Conservation (phyloP, 2,113 vertebrate species). For the Podarcis raffonei region DNA sequence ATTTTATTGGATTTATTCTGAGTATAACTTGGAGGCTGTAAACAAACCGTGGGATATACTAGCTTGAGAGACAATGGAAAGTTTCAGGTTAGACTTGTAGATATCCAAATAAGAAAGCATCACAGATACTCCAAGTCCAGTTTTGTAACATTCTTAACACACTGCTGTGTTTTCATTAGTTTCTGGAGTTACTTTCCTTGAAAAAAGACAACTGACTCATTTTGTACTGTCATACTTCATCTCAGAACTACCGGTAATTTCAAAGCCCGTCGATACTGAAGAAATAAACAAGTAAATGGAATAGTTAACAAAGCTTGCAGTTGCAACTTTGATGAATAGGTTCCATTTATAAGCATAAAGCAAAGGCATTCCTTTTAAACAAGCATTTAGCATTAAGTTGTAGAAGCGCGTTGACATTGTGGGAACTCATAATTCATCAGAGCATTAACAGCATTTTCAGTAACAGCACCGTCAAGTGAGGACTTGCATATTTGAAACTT, state of each 20-base stretch:
- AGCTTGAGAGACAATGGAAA: not conserved
- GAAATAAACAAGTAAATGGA: not conserved
- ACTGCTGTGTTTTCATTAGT: not conserved
- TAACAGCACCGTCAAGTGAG: not conserved
- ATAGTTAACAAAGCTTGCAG: not conserved
- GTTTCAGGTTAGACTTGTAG: not conserved
- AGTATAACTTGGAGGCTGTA: too few species aligned
- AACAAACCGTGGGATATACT: not conserved
- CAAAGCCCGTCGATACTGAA: not conserved
- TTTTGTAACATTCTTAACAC: not conserved
- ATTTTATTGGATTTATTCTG: not conserved
- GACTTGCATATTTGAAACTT: not conserved
- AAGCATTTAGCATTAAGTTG: not conserved
- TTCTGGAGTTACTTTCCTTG: not conserved
- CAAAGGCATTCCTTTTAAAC: not conserved
- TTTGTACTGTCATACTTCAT: not conserved
- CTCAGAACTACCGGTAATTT: not conserved
- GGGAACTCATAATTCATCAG: not conserved
- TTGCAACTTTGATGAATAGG: not conserved
- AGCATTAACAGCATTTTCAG: not conserved
- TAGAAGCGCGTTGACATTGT: not conserved
- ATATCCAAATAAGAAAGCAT: not conserved
- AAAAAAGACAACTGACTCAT: not conserved
- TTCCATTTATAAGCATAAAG: not conserved
- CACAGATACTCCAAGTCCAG: not conserved